Conservation (phyloP, 1,140 invertebrate genomes). For the Temnothorax nylanderi region DNA sequence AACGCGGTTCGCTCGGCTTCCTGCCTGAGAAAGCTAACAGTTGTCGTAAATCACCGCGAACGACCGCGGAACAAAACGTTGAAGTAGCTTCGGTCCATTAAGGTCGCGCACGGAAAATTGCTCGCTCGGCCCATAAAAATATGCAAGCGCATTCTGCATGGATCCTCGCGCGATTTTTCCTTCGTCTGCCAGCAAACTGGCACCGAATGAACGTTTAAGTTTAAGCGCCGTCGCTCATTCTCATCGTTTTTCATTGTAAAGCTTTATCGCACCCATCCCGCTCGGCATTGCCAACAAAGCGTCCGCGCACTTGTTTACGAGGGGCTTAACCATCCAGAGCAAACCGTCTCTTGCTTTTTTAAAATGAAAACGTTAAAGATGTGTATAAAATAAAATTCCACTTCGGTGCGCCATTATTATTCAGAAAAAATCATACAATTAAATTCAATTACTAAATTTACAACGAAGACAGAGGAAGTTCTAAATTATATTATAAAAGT, state of each 20-base stretch:
- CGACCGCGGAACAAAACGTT: slow-evolving; percentile 50
- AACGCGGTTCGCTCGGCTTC: slow-evolving; percentile 10
- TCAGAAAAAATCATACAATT: not conserved
- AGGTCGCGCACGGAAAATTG: slow-evolving; percentile 11
- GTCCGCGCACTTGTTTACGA: slow-evolving; percentile 17
- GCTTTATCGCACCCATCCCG: slow-evolving; percentile 49
- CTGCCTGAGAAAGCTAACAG: slow-evolving; percentile 31
- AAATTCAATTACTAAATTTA: not conserved
- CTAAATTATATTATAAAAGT: not conserved
- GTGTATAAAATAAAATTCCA: not conserved
- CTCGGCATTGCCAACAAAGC: slow-evolving; percentile 54
- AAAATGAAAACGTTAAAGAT: not conserved
- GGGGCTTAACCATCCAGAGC: slow-evolving; percentile 36
- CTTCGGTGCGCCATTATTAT: not conserved
- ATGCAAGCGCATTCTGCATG: not conserved
- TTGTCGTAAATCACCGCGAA: slow-evolving; percentile 61
- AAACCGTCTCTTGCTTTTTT: slow-evolving; percentile 12
- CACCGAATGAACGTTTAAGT: slow-evolving; percentile 30
- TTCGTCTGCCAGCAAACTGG: not conserved
- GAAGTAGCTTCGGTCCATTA: slow-evolving; percentile 19
- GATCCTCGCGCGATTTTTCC: slow-evolving; percentile 26
- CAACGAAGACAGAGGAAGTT: not conserved
- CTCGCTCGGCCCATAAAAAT: slow-evolving; percentile 20
- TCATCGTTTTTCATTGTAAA: slow-evolving; percentile 44
- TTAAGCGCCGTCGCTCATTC: slow-evolving; percentile 42